Conservation (phyloP, 2,888 invertebrate species). For the Eilema caniola region DNA sequence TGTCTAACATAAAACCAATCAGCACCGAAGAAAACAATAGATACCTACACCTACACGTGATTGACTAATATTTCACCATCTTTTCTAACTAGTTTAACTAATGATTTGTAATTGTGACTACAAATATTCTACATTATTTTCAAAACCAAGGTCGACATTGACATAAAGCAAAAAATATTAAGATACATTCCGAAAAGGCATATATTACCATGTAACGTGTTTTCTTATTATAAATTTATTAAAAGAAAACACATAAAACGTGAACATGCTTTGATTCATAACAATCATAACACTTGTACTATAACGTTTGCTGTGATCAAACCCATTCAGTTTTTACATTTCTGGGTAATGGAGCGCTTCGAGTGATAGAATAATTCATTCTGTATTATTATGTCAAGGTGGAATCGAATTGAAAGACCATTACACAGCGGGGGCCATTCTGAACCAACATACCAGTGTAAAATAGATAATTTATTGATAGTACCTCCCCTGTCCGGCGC, state of each 20-base stretch:
- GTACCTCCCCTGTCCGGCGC: constrained; percentile 50
- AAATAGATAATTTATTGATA: constrained; percentile 62
- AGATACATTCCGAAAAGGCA: no score
- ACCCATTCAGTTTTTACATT: constrained; percentile 31
- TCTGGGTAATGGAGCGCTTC: constrained; percentile 23
- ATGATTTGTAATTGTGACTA: constrained; percentile 17
- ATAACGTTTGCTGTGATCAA: constrained; percentile 27
- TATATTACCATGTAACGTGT: constrained; percentile 21
- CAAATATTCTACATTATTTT: constrained; percentile 20
- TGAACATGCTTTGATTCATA: constrained; percentile 31
- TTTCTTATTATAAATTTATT: constrained; percentile 10
- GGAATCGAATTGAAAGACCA: constrained; percentile 31
- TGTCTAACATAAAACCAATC: no score
- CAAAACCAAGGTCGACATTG: constrained; percentile 25
- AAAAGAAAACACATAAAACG: constrained; percentile 21
- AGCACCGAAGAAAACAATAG: not conserved
- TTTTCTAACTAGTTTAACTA: constrained; percentile 32
- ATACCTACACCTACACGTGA: not conserved
- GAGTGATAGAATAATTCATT: constrained; percentile 35
- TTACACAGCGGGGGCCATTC: constrained; percentile 41
- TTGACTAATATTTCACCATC: not conserved
- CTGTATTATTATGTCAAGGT: constrained; percentile 40
- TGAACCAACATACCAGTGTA: constrained; percentile 52
- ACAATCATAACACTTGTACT: constrained; percentile 22
- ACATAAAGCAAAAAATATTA: constrained; percentile 20